phyloP scores from a whole-genome alignment of 2,888 invertebrate species.

The Eurytoma adleriae region DNA sequence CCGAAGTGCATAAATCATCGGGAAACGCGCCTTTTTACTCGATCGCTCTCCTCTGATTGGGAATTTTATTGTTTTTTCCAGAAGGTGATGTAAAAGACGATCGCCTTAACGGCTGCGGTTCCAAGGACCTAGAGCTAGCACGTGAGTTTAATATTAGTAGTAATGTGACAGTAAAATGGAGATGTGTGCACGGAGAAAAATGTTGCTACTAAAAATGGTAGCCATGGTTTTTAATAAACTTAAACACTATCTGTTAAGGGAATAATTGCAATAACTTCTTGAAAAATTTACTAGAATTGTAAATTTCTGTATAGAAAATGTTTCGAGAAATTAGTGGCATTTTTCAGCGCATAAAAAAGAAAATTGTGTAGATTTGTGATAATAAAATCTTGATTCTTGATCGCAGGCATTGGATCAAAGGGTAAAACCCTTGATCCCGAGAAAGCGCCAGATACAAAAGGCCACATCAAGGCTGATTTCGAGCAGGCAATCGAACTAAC shows the following conservation, averaged over 20 bases:
- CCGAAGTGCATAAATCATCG: background rate
- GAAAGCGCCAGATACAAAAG: constrained; percentile 77
- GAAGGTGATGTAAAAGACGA: constrained; percentile 93
- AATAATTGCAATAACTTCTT: too few species aligned
- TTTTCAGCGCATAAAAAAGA: background rate
- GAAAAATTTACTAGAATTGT: too few species aligned
- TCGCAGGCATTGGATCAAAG: constrained; percentile 79
- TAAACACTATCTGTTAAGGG: too few species aligned
- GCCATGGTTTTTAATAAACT: too few species aligned
- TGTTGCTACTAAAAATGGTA: too few species aligned
- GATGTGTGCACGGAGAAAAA: too few species aligned
- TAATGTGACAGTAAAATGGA: background rate
- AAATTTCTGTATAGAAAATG: too few species aligned
- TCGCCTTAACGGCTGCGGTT: constrained; percentile 87
- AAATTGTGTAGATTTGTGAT: background rate
- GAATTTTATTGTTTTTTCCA: constrained; percentile 71
- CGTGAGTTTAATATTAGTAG: constrained; percentile 70
- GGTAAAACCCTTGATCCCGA: constrained; percentile 81
- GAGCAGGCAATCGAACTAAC: constrained; percentile 92
- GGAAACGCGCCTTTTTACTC: background rate
- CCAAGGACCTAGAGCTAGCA: constrained; percentile 84
- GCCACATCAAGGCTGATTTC: constrained; percentile 88
- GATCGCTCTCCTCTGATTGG: background rate
- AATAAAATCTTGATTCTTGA: background rate
- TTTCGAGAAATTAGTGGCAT: background rate